Percentiles rank a stretch among this genome's conserved stretches.
phyloP scores from a whole-genome alignment of 2,113 vertebrate species.

The Cyphomyrus plagiostoma region DNA sequence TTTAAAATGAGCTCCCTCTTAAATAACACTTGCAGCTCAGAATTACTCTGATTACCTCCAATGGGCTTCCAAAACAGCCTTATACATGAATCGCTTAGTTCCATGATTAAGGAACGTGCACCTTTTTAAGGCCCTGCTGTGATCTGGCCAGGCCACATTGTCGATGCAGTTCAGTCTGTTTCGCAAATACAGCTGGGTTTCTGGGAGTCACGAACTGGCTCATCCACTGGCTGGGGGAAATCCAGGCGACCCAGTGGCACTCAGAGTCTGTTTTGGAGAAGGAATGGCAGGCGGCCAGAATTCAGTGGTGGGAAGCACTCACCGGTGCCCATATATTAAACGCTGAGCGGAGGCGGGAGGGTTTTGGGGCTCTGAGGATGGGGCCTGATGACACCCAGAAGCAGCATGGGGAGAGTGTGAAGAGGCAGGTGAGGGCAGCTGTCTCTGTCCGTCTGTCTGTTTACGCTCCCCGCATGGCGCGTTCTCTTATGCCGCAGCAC shows the following conservation, averaged over 20 bases:
- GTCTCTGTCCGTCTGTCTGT: no score
- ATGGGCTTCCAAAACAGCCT: neutral
- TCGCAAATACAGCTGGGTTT: neutral
- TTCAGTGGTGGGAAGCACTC: neutral
- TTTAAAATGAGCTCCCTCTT: neutral
- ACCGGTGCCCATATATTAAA: neutral
- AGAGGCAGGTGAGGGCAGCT: neutral
- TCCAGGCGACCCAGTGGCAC: neutral
- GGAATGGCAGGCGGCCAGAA: neutral
- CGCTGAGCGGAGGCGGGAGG: neutral
- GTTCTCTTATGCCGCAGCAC: no score
- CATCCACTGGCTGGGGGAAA: neutral
- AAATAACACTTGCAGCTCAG: neutral
- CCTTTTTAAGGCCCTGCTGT: neutral
- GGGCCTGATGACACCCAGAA: neutral
- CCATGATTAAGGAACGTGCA: neutral
- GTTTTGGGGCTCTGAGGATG: neutral
- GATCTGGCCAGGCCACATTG: neutral
- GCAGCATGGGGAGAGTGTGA: neutral
- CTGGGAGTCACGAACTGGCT: neutral
- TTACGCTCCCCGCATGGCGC: no score
- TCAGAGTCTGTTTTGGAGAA: neutral
- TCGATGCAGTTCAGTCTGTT: neutral
- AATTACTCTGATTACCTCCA: neutral
- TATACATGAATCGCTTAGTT: neutral